Percentiles rank a stretch among this genome's conserved stretches.
These are phyloP conservation scores for Elephas maximus DNA, from an alignment of 2,113 vertebrate genomes.

Conservation along the genomic window DNA sequence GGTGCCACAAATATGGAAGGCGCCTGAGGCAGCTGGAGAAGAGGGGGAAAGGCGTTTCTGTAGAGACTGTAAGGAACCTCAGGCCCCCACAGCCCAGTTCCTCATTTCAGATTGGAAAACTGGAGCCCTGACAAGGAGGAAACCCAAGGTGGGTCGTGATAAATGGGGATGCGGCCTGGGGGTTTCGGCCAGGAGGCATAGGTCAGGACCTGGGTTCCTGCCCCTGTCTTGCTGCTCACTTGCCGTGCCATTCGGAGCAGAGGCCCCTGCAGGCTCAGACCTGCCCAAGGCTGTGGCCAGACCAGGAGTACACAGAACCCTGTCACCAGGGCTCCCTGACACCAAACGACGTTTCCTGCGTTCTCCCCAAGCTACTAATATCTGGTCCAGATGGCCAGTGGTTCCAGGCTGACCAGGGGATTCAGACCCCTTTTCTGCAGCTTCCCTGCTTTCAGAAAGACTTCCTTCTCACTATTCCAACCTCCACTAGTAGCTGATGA, in stretches of 20 bases:
- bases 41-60: too few species aligned
- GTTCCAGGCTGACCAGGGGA: neutral
- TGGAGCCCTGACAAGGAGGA: neutral
- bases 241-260: neutral
- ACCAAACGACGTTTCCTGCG: neutral
- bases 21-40: too few species aligned
- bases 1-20: too few species aligned
- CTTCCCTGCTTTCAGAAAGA: neutral
- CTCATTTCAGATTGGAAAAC: slow-evolving; percentile 9
- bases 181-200: neutral
- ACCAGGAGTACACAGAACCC: neutral
- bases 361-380: neutral
- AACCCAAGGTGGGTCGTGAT: neutral
- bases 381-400: neutral
- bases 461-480: neutral
- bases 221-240: neutral
- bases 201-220: neutral
- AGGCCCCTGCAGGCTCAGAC: neutral
- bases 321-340: neutral
- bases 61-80: neutral
- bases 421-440: neutral
- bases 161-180: neutral
- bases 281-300: neutral
- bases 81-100: neutral
- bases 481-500: neutral